These are phyloP conservation scores for Strigamia maritima DNA, from an alignment of 2,888 invertebrate genomes.

Conservation along the genomic window DNA sequence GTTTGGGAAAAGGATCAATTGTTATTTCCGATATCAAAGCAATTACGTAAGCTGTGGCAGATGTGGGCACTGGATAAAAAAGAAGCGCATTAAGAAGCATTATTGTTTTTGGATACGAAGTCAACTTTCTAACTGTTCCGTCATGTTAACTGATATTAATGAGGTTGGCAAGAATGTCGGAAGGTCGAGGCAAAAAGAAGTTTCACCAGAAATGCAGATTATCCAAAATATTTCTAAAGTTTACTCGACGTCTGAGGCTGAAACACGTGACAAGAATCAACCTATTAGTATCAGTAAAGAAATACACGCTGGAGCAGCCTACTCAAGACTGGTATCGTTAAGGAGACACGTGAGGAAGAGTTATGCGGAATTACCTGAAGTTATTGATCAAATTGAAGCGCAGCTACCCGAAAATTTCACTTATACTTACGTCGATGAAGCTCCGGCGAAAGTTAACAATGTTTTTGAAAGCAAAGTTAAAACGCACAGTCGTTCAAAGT, in stretches of 20 bases:
- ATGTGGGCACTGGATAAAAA: background rate
- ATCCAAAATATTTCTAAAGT: background rate
- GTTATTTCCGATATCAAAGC: background rate
- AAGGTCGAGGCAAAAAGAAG: background rate
- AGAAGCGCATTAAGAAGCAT: background rate
- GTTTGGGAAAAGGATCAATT: background rate
- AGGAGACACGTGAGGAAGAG: background rate
- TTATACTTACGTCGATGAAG: background rate
- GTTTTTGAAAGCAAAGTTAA: background rate
- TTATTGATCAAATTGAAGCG: conserved; percentile 3
- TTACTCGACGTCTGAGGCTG: background rate
- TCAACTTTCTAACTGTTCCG: background rate
- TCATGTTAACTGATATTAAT: background rate
- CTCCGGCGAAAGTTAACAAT: background rate
- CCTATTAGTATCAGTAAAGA: background rate
- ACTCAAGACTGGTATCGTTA: background rate
- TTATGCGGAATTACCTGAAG: conserved; percentile 6
- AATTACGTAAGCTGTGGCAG: background rate
- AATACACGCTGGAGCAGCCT: background rate
- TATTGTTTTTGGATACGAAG: background rate
- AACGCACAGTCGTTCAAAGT: background rate
- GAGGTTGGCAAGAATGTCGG: background rate
- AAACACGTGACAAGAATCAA: background rate
- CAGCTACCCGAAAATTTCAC: background rate
- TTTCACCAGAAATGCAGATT: background rate